Evolutionary conservation across 2,888 invertebrate genomes (phyloP), one percentile per base, ranked within the genome.

Genomic region (Drosophila antonietae): DNA sequence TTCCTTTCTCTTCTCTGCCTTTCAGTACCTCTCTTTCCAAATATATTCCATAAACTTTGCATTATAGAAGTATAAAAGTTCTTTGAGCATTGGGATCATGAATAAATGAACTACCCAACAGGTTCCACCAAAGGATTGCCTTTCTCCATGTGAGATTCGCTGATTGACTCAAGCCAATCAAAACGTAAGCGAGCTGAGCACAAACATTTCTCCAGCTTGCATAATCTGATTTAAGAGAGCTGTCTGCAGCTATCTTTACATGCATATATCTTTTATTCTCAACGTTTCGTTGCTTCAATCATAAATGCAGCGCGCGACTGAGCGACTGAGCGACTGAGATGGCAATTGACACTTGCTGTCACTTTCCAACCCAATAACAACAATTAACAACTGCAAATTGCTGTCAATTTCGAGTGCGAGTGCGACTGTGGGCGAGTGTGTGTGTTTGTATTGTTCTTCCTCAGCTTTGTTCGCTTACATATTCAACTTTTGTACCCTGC

Each of bases 351-450:
- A 53, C 52, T 65, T n/a, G 53, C 46, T 61, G 64, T 72, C 77
- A 66, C 47, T 71, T 64, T 44, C 51, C 47, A 41, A 57, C 52
- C 62, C 51, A 56, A 77, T 63, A 78, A 66, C 65, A 77, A 73
- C 65, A 77, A 74, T 77, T 78, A 77, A 78, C 43, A 66, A 60
- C 65, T 59, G 71, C 65, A 80, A 81, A 82, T 82, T 81, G 86
- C 62, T 68, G 71, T 82, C 83, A 85, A 80, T 76, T 85, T 69
- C 71, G 60, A 44, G 65, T 65, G 57, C 69, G 67, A 46, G 57
- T 14, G 15, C 33, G 23, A 41, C n/a, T n/a, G n/a, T n/a, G n/a
- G n/a, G n/a, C n/a, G n/a, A n/a, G n/a, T n/a, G 49, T 37, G 47
- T 28, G 49, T 28, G 33, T 15, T 57, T 33, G 44, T 44, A 70